Percentiles rank a stretch among this genome's conserved stretches.
Conservation (phyloP, 2,113 vertebrate genomes). For the Alligator mississippiensis region DNA sequence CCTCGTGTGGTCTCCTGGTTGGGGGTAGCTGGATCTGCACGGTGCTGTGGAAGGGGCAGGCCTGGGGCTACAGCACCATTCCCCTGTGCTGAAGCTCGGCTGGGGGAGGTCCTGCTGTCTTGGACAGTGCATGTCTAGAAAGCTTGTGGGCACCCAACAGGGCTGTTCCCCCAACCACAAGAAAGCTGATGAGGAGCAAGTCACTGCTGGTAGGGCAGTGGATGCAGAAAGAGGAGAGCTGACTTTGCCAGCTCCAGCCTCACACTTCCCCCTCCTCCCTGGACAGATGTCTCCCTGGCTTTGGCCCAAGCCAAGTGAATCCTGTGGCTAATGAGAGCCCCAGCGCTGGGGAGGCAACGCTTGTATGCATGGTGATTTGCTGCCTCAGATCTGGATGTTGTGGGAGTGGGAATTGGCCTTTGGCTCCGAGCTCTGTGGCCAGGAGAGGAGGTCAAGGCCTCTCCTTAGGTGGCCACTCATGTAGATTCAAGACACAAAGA, state of each 20-base stretch:
- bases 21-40: neutral
- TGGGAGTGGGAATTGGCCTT: neutral
- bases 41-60: neutral
- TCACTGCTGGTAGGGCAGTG: neutral
- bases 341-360: neutral
- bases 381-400: neutral
- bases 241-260: neutral
- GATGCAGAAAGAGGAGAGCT: constrained; percentile 12
- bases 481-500: neutral
- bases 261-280: neutral
- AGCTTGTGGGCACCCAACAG: neutral
- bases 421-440: neutral
- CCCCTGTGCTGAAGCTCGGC: neutral
- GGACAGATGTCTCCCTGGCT: neutral
- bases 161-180: neutral
- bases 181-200: neutral
- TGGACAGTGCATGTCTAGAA: neutral
- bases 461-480: neutral
- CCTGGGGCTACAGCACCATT: neutral
- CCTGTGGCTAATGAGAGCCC: neutral
- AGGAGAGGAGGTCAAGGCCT: neutral
- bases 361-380: neutral
- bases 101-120: neutral
- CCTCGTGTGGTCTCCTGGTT: neutral
- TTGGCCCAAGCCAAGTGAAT: neutral